Conservation (phyloP, 2,797 vertebrate genomes). For the Scyliorhinus canicula region DNA sequence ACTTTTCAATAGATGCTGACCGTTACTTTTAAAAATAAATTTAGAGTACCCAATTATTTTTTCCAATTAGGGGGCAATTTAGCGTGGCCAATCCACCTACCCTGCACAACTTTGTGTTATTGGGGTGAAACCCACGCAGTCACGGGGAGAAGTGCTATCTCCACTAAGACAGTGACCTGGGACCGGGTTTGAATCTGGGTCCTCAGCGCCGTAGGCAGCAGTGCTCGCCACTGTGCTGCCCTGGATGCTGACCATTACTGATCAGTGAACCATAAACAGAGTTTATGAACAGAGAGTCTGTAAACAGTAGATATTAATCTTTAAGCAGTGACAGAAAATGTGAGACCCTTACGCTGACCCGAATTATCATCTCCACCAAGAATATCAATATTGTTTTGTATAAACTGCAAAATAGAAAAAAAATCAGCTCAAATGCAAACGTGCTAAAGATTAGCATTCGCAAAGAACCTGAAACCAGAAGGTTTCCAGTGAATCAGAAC, state of each 20-base stretch:
- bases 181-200: too few species aligned
- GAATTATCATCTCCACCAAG: background rate
- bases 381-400: background rate
- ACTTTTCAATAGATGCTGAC: background rate
- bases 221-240: too few species aligned
- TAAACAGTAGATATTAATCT: background rate
- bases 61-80: too few species aligned
- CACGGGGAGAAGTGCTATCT: too few species aligned
- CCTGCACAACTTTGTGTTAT: too few species aligned
- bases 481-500: constrained; percentile 65
- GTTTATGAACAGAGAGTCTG: too few species aligned
- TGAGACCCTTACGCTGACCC: background rate
- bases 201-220: too few species aligned
- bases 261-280: background rate
- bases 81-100: too few species aligned
- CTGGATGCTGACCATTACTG: background rate
- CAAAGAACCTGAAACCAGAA: constrained; percentile 53
- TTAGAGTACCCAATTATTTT: too few species aligned
- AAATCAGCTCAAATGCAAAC: constrained; percentile 46
- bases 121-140: too few species aligned
- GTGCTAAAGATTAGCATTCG: constrained; percentile 59
- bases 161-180: too few species aligned
- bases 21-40: too few species aligned
- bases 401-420: background rate
- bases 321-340: background rate